Evolutionary conservation across 37 sponge, comb jelly and placozoan species (phyloP), one percentile per base, ranked within the genome.

Genomic region (Eunapius fragilis): DNA sequence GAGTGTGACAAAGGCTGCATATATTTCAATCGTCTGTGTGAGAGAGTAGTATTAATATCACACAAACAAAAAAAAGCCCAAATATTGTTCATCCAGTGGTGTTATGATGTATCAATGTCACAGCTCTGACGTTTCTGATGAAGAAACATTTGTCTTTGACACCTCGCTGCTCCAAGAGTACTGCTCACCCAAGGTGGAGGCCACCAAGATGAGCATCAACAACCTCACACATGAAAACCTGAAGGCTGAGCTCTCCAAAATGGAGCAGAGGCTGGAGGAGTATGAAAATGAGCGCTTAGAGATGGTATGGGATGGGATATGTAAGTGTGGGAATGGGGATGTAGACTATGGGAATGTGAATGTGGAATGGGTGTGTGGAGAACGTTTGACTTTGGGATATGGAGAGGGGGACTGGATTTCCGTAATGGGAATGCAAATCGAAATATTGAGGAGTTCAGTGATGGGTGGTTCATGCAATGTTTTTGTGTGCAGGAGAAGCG

Each of bases 191-290:
- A 48, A 79, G 31, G 82, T 47, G 2, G 73, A 86, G 36, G 38
- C 87, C 10, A 84, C 87, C 22, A 30, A 68, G 67, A 30, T 91
- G 25, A 84, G 82, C 31, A 25, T 91, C 49, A 91, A 91, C 73
- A 91, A 82, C 79, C 87, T 91, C 32, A 86, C 91, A 5, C 25
- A 82, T 49, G 32, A 77, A 27, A 31, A n/a, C 78, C 48, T 91
- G 80, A 78, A 76, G 22, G 58, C 58, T 58, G 58, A 58, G 58
- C 58, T 58, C 19, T 13, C 58, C 58, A 58, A 58, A 11, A 58
- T 58, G 58, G 58, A 58, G 58, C 58, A 58, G 58, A 58, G 58
- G 58, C 17, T 58, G 22, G 58, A 58, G 58, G 58, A 58, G 22
- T 58, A 58, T 19, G 58, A 10, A 19, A 58, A 58, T 12, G 19